Evolutionary conservation across 2,797 vertebrate species (phyloP), one percentile per base, ranked within the genome.

Genomic region (Mormyrops attenuatus): DNA sequence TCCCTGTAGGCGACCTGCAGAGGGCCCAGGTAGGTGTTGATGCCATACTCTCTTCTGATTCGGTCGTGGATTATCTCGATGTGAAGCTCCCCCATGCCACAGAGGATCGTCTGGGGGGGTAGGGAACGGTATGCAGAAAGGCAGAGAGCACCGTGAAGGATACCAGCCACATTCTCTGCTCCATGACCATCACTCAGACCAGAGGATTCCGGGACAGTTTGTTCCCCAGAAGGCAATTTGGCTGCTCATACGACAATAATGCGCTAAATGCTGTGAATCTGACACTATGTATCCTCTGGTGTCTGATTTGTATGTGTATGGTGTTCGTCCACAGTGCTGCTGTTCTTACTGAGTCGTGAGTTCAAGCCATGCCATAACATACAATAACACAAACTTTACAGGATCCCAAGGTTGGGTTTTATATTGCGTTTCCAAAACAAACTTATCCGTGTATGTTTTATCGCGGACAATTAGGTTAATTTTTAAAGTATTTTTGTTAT

Each of bases 21-120:
- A 0, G 98, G 98, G 88, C 99, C 99, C 0, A 99, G 94, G 0
- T 98, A 96, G 50, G 98, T 97, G 93, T 99, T 97, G 7, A 99
- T 95, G 92, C 97, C 96, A 73, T 98, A 97, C 91, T 99, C 99
- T 90, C 97, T 95, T 92, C 95, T 96, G 93, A 99, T 99, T 86
- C 98, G 96, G 89, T 99, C 98, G 3, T 99, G 98, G 93, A 99
- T 95, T 89, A 99, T 97, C 92, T 99, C 98, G 89, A 99, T 99
- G 92, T 99, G 99, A 90, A 99, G 95, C 90, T 99, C 99, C 77
- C 98, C 99, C 99, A 99, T 99, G 38, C 99, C 98, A 92, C 98
- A 99, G 38, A 99, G 94, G 91, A 99, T 90, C 5, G 97, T 99
- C 98, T 99, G 90, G 87, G 89, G 90, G 69, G 92, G 86, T n/a